Percentiles rank a stretch among this genome's conserved stretches.
These are phyloP conservation scores for Podarcis muralis DNA, from an alignment of 2,113 vertebrate genomes.

Conservation along the genomic window DNA sequence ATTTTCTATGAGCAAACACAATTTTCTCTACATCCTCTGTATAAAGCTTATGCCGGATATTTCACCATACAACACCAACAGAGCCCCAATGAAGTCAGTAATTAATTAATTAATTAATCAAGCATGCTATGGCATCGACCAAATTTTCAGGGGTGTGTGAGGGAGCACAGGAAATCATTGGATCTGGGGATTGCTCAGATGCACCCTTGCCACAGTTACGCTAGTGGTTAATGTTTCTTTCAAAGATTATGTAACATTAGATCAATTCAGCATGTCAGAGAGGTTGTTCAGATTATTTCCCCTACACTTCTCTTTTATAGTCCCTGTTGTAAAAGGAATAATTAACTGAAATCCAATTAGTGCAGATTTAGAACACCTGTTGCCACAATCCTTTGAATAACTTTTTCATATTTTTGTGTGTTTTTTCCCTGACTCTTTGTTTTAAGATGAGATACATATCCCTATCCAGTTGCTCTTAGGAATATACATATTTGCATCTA, in stretches of 20 bases:
- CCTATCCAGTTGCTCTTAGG: slow-evolving; percentile 69
- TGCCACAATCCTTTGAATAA: slow-evolving; percentile 81
- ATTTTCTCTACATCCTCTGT: too few species aligned
- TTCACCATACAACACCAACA: too few species aligned
- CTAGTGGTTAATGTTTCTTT: background rate
- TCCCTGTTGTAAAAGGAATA: slow-evolving; percentile 78
- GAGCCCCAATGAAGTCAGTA: too few species aligned
- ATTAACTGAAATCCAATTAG: slow-evolving; percentile 85
- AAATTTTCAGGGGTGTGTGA: background rate
- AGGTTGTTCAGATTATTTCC: slow-evolving; percentile 59
- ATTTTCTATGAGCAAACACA: too few species aligned
- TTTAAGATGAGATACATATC: slow-evolving; percentile 80
- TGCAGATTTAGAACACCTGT: slow-evolving; percentile 81
- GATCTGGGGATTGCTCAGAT: background rate
- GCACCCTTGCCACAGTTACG: background rate
- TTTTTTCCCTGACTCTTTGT: slow-evolving; percentile 72
- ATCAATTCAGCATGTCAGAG: slow-evolving; percentile 70
- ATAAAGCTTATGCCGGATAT: too few species aligned
- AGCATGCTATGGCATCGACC: background rate
- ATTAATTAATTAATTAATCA: too few species aligned
- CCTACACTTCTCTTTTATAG: slow-evolving; percentile 64
- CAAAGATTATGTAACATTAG: slow-evolving; percentile 68
- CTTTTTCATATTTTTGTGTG: slow-evolving; percentile 71
- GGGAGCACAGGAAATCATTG: too few species aligned
- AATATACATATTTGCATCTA: slow-evolving; percentile 75